Conservation (phyloP, 1,140 invertebrate genomes). For the Cotesia chilonis region DNA sequence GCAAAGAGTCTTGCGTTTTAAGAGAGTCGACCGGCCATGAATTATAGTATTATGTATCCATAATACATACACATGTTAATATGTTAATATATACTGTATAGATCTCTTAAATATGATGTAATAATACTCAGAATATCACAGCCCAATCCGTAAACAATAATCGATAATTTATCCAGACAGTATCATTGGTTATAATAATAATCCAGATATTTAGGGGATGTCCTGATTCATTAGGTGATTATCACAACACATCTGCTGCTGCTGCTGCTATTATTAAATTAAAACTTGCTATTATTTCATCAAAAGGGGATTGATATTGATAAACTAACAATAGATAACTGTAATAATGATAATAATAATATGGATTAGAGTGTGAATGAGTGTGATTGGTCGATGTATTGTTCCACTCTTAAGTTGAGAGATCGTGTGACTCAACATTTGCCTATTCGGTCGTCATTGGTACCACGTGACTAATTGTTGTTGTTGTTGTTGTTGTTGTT, state of each 20-base stretch:
- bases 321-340: not conserved
- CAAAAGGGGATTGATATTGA: not conserved
- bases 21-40: too few relatives aligned
- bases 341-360: not conserved
- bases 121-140: slow-evolving; percentile 18
- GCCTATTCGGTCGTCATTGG: slow-evolving; percentile 49
- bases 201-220: too few relatives aligned
- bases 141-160: not conserved
- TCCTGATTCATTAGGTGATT: too few relatives aligned
- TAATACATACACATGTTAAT: not conserved
- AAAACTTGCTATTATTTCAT: too few relatives aligned
- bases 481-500: slow-evolving; percentile 34
- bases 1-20: too few relatives aligned
- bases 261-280: too few relatives aligned
- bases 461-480: slow-evolving; percentile 49
- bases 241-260: too few relatives aligned
- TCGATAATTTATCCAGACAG: slow-evolving; percentile 4
- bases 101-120: slow-evolving; percentile 26
- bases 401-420: slow-evolving; percentile 3
- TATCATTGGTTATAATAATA: too few relatives aligned
- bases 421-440: slow-evolving; percentile 54
- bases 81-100: slow-evolving; percentile 17
- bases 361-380: slow-evolving; percentile 20
- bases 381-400: slow-evolving; percentile 33
- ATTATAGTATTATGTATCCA: too few relatives aligned